Base-by-base conservation (phyloP, 2,113 vertebrate genomes). In the Archilochus colubris region DNA sequence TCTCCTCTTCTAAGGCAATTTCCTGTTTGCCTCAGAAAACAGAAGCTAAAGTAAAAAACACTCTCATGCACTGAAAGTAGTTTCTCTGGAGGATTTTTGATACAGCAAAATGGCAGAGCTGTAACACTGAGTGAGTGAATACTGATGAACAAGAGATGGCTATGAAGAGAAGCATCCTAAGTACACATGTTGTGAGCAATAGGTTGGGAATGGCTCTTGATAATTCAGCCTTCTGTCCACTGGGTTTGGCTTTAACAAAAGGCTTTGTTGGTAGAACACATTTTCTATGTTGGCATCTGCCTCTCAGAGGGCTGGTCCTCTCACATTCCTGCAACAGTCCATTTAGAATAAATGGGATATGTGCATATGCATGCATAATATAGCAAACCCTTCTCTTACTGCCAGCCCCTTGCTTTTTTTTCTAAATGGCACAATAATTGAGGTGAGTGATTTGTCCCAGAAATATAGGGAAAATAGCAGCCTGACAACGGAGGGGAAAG, bases 131-230 rank as follows among this genome's bases (percentile, higher is more conserved):
- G 5, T 33, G 50, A 53, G 11, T 4, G 31, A 88, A 74, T 67
- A 31, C 27, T 22, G 76, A 9, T 80, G 61, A 67, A 48, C 17
- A 17, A 77, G 78, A 82, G 51, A 86, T 30, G 61, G 38, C 31
- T 87, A 3, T 27, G 67, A 68, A 74, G 28, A 77, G 63, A 62
- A 80, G 12, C 43, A 82, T 63, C 51, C 67, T 66, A 57, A 18
- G 1, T 27, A 31, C 46, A 44, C 2, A 0, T 18, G 21, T 68
- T 1, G 0, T 33, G 33, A 84, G 66, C 23, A 79, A 53, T 9
- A 24, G 50, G 36, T 50, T 79, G 15, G 84, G 76, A 93, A 82
- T 54, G 72, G 23, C 7, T 75, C 33, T 62, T 1, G 2, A 16
- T 57, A 78, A 72, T 79, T 84, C 62, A 84, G 28, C 48, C 25